Percentiles rank a stretch among this genome's conserved stretches.
phyloP scores from a whole-genome alignment of 1,140 invertebrate genomes.

The Vollenhovia emeryi region DNA sequence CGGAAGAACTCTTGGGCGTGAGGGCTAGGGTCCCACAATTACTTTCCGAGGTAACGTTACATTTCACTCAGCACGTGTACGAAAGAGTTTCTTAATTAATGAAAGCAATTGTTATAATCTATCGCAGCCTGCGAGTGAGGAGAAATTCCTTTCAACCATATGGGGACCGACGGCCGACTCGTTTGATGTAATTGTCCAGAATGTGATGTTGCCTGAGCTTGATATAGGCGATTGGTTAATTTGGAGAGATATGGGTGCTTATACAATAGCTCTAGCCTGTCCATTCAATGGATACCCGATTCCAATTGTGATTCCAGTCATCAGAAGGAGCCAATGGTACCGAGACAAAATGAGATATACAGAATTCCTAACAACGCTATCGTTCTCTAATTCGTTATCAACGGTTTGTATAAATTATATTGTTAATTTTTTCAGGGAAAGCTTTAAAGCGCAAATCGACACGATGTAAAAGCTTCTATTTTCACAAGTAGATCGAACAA shows the following conservation, averaged over 20 bases:
- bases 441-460: conserved; percentile 19
- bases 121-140: conserved; percentile 44
- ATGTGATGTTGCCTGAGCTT: conserved; percentile 84
- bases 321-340: conserved; percentile 70
- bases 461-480: background rate
- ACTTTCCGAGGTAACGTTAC: conserved; percentile 83
- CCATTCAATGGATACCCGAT: conserved; percentile 87
- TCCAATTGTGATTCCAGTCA: conserved; percentile 82
- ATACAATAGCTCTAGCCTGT: conserved; percentile 86
- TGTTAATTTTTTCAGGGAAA: conserved; percentile 1
- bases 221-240: conserved; percentile 87
- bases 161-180: conserved; percentile 91
- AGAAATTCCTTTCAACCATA: conserved; percentile 81
- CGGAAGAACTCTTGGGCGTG: conserved; percentile 77
- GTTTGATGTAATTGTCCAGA: conserved; percentile 86
- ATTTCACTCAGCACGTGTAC: no score
- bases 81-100: no score
- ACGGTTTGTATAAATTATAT: background rate
- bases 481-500: background rate
- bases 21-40: conserved; percentile 69
- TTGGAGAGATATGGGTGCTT: conserved; percentile 88
- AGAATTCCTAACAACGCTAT: background rate
- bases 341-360: background rate
- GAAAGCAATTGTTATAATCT: no score
- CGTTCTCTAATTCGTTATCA: background rate